Evolutionary conservation across 2,113 vertebrate species (phyloP), one percentile per base, ranked within the genome.

Genomic region (Trochalopteron elliotii): DNA sequence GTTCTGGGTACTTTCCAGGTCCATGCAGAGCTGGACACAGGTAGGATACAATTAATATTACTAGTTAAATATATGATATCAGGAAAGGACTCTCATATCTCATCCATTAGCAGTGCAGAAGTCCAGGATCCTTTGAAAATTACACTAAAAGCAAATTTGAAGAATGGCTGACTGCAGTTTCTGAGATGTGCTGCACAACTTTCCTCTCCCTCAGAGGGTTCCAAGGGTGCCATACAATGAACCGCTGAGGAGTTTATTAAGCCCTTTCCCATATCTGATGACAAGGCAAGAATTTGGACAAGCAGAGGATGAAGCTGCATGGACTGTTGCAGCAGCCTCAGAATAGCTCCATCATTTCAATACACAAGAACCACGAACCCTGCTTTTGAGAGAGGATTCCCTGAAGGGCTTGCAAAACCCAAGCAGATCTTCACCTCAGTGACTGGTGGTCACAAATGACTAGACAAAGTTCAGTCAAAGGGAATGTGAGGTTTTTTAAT

Each of bases 291-390:
- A 71, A 45, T 72, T 89, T 37, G 70, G 64, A 49, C 19, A 44
- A 60, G 33, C 25, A 60, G 55, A 81, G 25, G 30, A 39, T 24
- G 30, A 74, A 52, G 44, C 20, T 69, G 24, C 15, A 45, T 28
- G 14, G 24, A 33, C 11, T 2, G 1, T 31, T 76, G 42, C 49
- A 72, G 19, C 35, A 68, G 39, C 21, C 18, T 71, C n/a, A 50
- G 39, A 87, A 72, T 12, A 59, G 15, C 33, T 40, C 63, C 53
- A 20, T 35, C 17, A 33, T 52, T 89, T 72, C 47, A 68, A 52
- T 11, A 12, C 1, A 2, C 21, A 70, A 28, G 35, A 77, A 39
- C 7, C 14, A 27, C 1, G 0, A 76, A 25, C n/a, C 2, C 16
- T 70, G n/a, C 13, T 78, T 88, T 90, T 35, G 23, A 10, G 30